A percentile compares a stretch with the other conserved stretches of the same genome.
Evolutionary conservation across 2,797 vertebrate species (phyloP).

Genomic region (Crocodylus rhombifer): DNA sequence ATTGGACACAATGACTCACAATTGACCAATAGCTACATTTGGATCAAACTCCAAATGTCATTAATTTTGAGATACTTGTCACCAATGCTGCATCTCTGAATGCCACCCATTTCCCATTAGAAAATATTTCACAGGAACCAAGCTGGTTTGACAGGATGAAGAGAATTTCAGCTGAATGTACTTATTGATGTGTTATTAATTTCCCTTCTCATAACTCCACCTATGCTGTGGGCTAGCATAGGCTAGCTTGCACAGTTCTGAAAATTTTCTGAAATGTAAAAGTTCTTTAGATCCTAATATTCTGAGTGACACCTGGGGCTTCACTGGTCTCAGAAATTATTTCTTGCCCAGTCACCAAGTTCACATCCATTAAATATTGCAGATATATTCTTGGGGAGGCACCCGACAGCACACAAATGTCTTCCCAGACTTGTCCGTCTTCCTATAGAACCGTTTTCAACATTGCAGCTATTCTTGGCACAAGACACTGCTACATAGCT

Average conservation of each 20-base stretch:
- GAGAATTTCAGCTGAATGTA: not conserved
- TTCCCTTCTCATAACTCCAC: not conserved
- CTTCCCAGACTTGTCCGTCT: not conserved
- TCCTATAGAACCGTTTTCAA: not conserved
- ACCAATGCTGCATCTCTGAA: not conserved
- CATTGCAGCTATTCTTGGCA: not conserved
- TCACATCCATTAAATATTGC: not conserved
- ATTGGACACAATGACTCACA: not conserved
- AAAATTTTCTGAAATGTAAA: not conserved
- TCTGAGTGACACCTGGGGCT: fast-evolving
- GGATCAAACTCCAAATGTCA: not conserved
- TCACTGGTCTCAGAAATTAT: not conserved
- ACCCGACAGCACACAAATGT: not conserved
- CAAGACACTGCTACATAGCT: not conserved
- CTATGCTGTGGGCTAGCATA: not conserved
- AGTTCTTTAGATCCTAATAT: not conserved
- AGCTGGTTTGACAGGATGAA: not conserved
- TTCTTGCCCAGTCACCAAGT: not conserved
- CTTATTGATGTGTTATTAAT: not conserved
- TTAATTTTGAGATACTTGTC: not conserved
- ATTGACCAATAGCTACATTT: not conserved
- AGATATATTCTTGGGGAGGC: not conserved
- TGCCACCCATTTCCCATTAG: not conserved
- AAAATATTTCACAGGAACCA: not conserved
- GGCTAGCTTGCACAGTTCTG: not conserved